A percentile compares a stretch with the other conserved stretches of the same genome.
Evolutionary conservation across 2,113 vertebrate species (phyloP).

Genomic region (Perca schrenkii): DNA sequence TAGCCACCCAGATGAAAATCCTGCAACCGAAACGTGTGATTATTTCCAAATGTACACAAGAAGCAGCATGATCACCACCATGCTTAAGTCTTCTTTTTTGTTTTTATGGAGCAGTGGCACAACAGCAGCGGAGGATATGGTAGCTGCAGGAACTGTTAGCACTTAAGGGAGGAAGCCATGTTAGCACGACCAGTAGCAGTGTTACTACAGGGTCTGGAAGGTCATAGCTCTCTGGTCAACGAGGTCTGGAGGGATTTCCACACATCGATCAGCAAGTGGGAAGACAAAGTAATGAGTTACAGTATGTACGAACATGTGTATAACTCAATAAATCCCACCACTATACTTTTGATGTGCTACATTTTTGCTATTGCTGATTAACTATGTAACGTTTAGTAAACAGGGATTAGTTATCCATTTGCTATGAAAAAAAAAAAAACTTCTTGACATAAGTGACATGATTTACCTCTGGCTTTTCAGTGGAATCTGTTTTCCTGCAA

Average conservation of each 20-base stretch:
- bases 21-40: conserved; percentile 45
- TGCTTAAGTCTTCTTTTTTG: not conserved
- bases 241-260: conserved; percentile 39
- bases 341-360: not conserved
- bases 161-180: conserved; percentile 15
- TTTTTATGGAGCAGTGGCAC: conserved; percentile 5
- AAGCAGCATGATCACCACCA: conserved; percentile 5
- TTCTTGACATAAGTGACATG: not conserved
- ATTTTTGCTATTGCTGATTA: not conserved
- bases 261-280: conserved; percentile 21
- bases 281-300: conserved; percentile 29
- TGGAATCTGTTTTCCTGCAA: not conserved
- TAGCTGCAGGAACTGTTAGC: conserved; percentile 34
- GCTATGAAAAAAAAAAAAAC: not conserved
- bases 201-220: conserved; percentile 6
- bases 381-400: not conserved
- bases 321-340: not conserved
- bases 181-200: conserved; percentile 32
- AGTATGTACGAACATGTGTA: not conserved
- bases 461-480: not conserved
- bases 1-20: conserved; percentile 56
- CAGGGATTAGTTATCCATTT: too few relatives aligned
- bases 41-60: conserved; percentile 49
- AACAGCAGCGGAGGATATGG: not conserved
- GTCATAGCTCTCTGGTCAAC: conserved; percentile 29